Percentiles rank a stretch among this genome's conserved stretches.
phyloP scores from a whole-genome alignment of 2,113 vertebrate species.

The Semnopithecus entellus region DNA sequence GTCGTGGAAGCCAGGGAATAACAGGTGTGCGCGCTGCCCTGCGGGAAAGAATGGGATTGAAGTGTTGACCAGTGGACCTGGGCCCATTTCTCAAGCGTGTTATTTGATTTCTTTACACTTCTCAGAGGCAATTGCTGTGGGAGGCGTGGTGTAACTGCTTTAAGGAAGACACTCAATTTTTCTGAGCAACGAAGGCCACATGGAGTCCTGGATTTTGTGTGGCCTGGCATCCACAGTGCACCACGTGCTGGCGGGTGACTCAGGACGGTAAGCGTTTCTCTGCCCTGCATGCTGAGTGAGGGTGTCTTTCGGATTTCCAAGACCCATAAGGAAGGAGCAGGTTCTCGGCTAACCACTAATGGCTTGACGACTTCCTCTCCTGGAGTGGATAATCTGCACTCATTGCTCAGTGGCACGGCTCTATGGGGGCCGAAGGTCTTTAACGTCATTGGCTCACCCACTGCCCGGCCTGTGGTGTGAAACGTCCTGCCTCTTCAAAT shows the following conservation, averaged over 20 bases:
- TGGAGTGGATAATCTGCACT: rapidly evolving
- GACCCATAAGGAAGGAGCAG: background rate
- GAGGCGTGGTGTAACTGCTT: too few relatives aligned
- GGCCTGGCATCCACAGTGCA: background rate
- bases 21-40: too few relatives aligned
- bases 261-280: rapidly evolving
- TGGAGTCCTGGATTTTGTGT: background rate
- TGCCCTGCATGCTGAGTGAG: rapidly evolving
- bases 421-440: rapidly evolving
- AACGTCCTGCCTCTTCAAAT: rapidly evolving
- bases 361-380: rapidly evolving
- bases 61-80: too few relatives aligned
- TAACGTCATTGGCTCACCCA: rapidly evolving
- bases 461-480: too few relatives aligned
- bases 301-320: rapidly evolving
- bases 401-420: rapidly evolving
- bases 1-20: too few relatives aligned
- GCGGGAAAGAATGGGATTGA: too few relatives aligned
- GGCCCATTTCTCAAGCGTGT: too few relatives aligned
- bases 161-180: background rate
- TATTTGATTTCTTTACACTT: too few relatives aligned
- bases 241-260: rapidly evolving
- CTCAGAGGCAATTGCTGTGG: too few relatives aligned
- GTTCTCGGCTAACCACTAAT: rapidly evolving
- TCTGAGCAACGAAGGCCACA: background rate